Evolutionary conservation across 2,113 vertebrate genomes (phyloP), one percentile per base, ranked within the genome.

Genomic region (Pagrus major): DNA sequence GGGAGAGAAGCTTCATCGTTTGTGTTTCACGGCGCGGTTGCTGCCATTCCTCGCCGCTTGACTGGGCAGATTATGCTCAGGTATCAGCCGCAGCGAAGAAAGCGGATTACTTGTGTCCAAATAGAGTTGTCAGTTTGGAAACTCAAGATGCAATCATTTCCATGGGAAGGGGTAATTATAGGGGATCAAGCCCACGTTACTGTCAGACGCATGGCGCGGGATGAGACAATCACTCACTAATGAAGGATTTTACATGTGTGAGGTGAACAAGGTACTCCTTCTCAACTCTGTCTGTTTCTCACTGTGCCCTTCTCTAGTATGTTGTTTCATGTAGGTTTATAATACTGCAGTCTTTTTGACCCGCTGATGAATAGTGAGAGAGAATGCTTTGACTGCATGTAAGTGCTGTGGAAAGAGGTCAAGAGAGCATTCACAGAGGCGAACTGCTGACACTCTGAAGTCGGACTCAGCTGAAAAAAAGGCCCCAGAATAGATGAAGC

Each of bases 51-150:
- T 90, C 83, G 76, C 86, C 60, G 93, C 93, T 94, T 83, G 83
- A 86, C 87, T 91, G 92, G 86, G 83, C 88, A 93, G 93, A 93
- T 95, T 94, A 92, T 93, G 92, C 91, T 93, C 92, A 94, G 93
- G 93, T 94, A 94, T 94, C 93, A 92, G 87, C 91, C 86, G 83
- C 90, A 91, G 88, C 85, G 78, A 78, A 89, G 92, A 92, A 92
- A 94, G 89, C 92, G 93, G 92, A 95, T 95, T 94, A 93, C 90
- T 92, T 93, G 88, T 88, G 91, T 92, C 91, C 92, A 94, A 94
- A 94, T 94, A 93, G 92, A 95, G 92, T 92, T 93, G 93, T 94
- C 93, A 94, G 93, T 95, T 93, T 93, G 88, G 90, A 94, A 94
- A 94, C 88, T 93, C 91, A 84, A 93, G 89, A 93, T 92, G 90